Percentiles rank a stretch among this genome's conserved stretches.
Evolutionary conservation across 2,888 invertebrate species (phyloP).

Genomic region (Volucella bombylans): DNA sequence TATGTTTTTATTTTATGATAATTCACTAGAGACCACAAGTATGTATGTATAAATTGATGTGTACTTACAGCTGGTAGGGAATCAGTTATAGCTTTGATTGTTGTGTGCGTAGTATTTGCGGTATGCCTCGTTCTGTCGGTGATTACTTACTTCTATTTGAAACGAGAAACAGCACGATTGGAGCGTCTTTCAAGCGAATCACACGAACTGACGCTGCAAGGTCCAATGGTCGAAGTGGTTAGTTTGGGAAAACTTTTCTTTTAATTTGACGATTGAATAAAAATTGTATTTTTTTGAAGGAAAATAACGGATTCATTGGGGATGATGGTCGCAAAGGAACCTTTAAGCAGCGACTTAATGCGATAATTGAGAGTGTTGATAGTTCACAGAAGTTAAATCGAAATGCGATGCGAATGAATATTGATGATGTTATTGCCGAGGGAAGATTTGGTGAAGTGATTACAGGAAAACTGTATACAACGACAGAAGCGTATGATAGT

Average conservation of each 20-base stretch:
- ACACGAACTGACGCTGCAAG: slow-evolving; percentile 89
- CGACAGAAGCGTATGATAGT: slow-evolving; percentile 81
- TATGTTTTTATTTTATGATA: slow-evolving; percentile 77
- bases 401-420: slow-evolving; percentile 88
- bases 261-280: slow-evolving; percentile 1
- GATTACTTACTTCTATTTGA: slow-evolving; percentile 83
- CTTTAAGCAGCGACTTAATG: slow-evolving; percentile 89
- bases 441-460: slow-evolving; percentile 92
- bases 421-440: slow-evolving; percentile 87
- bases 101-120: slow-evolving; percentile 89
- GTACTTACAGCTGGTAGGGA: slow-evolving; percentile 75
- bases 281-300: slow-evolving; percentile 80
- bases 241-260: slow-evolving; percentile 70
- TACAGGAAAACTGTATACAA: slow-evolving; percentile 85
- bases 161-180: slow-evolving; percentile 79
- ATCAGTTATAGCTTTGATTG: slow-evolving; percentile 82
- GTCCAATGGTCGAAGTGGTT: slow-evolving; percentile 89
- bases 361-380: slow-evolving; percentile 85
- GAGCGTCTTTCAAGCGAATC: slow-evolving; percentile 83
- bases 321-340: slow-evolving; percentile 90
- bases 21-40: not conserved
- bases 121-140: slow-evolving; percentile 85
- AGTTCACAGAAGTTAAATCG: slow-evolving; percentile 84
- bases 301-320: slow-evolving; percentile 90
- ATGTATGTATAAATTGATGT: not conserved